These are phyloP conservation scores for Stenodema calcarata DNA, from an alignment of 2,888 invertebrate genomes.

Conservation along the genomic window DNA sequence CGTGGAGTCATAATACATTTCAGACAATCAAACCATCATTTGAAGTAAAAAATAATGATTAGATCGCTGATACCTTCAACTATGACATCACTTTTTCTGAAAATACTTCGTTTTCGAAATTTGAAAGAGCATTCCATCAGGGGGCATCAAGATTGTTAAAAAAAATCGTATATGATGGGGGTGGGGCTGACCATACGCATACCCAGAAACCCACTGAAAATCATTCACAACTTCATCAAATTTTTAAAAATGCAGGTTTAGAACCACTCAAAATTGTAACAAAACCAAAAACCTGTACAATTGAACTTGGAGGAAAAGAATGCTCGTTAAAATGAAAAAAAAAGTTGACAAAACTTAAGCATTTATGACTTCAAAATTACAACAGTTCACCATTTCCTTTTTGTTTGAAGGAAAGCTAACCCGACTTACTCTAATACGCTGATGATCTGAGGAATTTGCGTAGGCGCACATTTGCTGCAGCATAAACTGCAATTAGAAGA, in stretches of 20 bases:
- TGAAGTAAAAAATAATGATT: too few relatives aligned
- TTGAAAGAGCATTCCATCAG: too few relatives aligned
- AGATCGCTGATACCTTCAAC: too few relatives aligned
- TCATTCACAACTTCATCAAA: neutral
- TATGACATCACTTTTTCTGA: too few relatives aligned
- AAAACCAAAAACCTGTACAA: conserved; percentile 28
- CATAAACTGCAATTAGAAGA: conserved; percentile 76
- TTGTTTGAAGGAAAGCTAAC: conserved; percentile 4
- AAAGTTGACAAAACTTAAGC: conserved; percentile 37
- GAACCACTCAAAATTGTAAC: conserved; percentile 29
- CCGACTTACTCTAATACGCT: conserved; percentile 88
- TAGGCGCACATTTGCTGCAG: conserved; percentile 88
- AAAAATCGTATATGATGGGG: too few relatives aligned
- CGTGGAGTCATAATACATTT: too few relatives aligned
- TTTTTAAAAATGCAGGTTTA: conserved; percentile 7
- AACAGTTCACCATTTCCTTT: conserved; percentile 18
- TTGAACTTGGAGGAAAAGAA: conserved; percentile 17
- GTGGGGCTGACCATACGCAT: neutral
- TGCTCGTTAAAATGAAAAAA: neutral
- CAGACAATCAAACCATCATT: too few relatives aligned
- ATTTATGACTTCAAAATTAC: conserved; percentile 28
- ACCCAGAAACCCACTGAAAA: neutral
- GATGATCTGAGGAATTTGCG: conserved; percentile 83
- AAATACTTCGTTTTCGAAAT: too few relatives aligned
- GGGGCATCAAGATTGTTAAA: too few relatives aligned